These are phyloP conservation scores for Chaetodon trifasciatus DNA, from an alignment of 2,797 vertebrate species.

Conservation along the genomic window DNA sequence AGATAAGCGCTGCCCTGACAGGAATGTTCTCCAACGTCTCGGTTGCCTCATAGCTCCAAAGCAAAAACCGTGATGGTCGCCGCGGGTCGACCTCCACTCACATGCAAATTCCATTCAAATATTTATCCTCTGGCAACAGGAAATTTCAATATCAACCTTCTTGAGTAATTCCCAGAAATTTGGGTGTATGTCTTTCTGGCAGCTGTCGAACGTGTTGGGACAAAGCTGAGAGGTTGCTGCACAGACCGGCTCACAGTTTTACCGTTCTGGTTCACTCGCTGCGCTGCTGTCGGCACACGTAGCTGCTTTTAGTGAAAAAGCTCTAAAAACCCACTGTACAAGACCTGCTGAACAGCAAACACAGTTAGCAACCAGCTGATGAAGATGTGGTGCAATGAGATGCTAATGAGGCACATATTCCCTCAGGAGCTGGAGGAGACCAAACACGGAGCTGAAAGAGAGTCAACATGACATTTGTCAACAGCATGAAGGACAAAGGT, in stretches of 20 bases:
- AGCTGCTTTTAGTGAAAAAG: no score
- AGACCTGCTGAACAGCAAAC: no score
- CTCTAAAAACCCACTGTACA: no score
- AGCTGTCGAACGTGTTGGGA: constrained; percentile 1
- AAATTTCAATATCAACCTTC: constrained; percentile 47
- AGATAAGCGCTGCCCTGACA: constrained; percentile 56
- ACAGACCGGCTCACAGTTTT: neutral
- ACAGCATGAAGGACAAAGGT: neutral
- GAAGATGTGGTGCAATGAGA: no score
- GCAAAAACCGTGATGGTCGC: neutral
- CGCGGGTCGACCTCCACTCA: neutral
- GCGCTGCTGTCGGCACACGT: no score
- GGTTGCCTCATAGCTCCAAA: constrained; percentile 43
- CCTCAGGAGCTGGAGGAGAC: no score
- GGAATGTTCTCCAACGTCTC: constrained; percentile 56
- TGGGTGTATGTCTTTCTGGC: neutral
- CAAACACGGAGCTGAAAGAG: no score
- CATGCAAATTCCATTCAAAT: constrained; percentile 74
- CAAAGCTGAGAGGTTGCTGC: neutral
- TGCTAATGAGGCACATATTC: no score
- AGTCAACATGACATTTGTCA: no score
- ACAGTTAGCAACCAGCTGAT: no score
- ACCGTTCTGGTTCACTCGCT: no score
- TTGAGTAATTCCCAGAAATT: constrained; percentile 28
- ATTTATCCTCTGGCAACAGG: neutral